Conservation (phyloP, 2,888 invertebrate species). For the Melikaiella ostensackeni region DNA sequence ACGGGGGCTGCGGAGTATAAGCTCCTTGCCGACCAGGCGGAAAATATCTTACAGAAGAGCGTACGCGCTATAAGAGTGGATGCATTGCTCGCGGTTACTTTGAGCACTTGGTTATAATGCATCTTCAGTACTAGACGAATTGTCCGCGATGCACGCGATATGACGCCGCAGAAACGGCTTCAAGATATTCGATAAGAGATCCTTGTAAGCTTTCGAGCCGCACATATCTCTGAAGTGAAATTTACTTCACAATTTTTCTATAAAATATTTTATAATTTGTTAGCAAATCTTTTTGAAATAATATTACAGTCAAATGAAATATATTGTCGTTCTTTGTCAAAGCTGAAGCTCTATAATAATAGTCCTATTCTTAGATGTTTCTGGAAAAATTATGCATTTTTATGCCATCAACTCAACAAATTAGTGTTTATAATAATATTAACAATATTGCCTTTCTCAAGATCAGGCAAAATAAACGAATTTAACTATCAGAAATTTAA, state of each 20-base stretch:
- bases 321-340: too few relatives aligned
- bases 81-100: constrained; percentile 33
- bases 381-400: too few relatives aligned
- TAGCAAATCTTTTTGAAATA: too few relatives aligned
- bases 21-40: constrained; percentile 47
- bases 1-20: constrained; percentile 34
- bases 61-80: constrained; percentile 34
- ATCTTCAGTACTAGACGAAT: constrained; percentile 24
- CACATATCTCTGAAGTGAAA: not conserved
- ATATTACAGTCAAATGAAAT: too few relatives aligned
- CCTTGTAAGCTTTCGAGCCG: not conserved
- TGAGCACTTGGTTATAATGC: constrained; percentile 25
- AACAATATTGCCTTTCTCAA: too few relatives aligned
- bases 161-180: constrained; percentile 20
- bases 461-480: too few relatives aligned
- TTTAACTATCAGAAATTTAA: too few relatives aligned
- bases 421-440: too few relatives aligned
- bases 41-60: constrained; percentile 48
- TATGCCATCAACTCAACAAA: too few relatives aligned
- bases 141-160: constrained; percentile 29
- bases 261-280: not conserved
- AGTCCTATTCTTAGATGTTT: too few relatives aligned
- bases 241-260: not conserved
- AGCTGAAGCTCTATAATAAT: too few relatives aligned
- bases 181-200: constrained; percentile 25